These are phyloP conservation scores for Cheilosia scutellata DNA, from an alignment of 2,888 invertebrate species.

Conservation along the genomic window DNA sequence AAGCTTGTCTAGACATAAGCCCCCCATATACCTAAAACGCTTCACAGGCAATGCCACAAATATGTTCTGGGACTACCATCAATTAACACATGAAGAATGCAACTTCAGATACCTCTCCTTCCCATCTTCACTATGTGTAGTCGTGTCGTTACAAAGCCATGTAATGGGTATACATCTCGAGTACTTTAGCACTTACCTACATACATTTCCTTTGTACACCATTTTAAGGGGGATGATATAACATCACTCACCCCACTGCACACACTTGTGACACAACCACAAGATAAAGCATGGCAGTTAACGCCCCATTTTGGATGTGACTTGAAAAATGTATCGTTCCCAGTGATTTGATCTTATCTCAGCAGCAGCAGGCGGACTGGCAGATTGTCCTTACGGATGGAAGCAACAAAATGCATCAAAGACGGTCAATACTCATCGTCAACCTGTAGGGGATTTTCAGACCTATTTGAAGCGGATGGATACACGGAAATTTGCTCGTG, in stretches of 20 bases:
- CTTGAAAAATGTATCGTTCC: slow-evolving; percentile 73
- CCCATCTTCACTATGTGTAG: neutral
- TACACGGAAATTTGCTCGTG: slow-evolving; percentile 39
- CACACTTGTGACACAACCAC: slow-evolving; percentile 71
- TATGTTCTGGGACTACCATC: slow-evolving; percentile 10
- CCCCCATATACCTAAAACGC: neutral
- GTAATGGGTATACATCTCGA: slow-evolving; percentile 16
- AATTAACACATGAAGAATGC: slow-evolving; percentile 54
- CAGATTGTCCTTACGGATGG: slow-evolving; percentile 54
- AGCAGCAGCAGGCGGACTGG: slow-evolving; percentile 17
- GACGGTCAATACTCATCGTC: slow-evolving; percentile 56
- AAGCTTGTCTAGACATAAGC: slow-evolving; percentile 32
- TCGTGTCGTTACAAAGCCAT: neutral
- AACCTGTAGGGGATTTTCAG: slow-evolving; percentile 64
- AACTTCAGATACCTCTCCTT: slow-evolving; percentile 14
- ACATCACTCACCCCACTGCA: slow-evolving; percentile 68
- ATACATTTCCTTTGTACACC: slow-evolving; percentile 41
- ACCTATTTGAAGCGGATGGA: too few species aligned
- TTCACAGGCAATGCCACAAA: slow-evolving; percentile 1
- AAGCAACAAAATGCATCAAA: slow-evolving; percentile 55
- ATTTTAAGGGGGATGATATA: slow-evolving; percentile 69
- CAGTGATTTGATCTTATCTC: slow-evolving; percentile 71
- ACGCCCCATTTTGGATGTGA: slow-evolving; percentile 70
- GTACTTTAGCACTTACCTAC: slow-evolving; percentile 32
- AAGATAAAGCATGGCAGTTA: slow-evolving; percentile 41